Percentiles rank a stretch among this genome's conserved stretches.
These are phyloP conservation scores for Styela plicata DNA, from an alignment of 23 tunicate species.

Conservation along the genomic window DNA sequence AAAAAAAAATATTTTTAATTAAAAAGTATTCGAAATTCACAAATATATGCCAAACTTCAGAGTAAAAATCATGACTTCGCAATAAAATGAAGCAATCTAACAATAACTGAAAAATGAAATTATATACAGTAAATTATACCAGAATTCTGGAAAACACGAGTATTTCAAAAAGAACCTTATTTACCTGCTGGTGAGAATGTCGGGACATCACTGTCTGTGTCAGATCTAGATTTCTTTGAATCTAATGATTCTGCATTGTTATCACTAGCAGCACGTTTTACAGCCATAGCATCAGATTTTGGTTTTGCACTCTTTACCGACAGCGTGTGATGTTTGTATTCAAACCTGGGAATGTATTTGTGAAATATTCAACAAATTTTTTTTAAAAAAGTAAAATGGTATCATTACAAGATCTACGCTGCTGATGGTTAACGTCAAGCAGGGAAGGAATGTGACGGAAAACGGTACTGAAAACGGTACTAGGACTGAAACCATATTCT, in stretches of 20 bases:
- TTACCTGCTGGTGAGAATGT: constrained; percentile 21
- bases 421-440: not conserved
- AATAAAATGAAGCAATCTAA: too few species aligned
- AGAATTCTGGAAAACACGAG: too few species aligned
- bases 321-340: constrained; percentile 45
- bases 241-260: constrained; percentile 10
- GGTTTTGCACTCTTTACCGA: constrained; percentile 84
- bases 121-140: too few species aligned
- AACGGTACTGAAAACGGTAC: too few species aligned
- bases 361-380: not conserved
- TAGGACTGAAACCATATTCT: too few species aligned
- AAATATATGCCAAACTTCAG: too few species aligned
- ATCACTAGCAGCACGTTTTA: constrained; percentile 18
- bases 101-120: too few species aligned
- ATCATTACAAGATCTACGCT: not conserved
- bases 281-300: constrained; percentile 87
- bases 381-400: not conserved
- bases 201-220: not conserved
- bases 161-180: too few species aligned
- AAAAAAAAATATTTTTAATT: too few species aligned
- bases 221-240: constrained; percentile 4
- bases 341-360: constrained; percentile 27
- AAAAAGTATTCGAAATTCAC: too few species aligned
- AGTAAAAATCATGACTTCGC: too few species aligned
- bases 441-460: too few species aligned